Evolutionary conservation across 2,797 vertebrate species (phyloP), one percentile per base, ranked within the genome.

Genomic region (Acrocephalus scirpaceus): DNA sequence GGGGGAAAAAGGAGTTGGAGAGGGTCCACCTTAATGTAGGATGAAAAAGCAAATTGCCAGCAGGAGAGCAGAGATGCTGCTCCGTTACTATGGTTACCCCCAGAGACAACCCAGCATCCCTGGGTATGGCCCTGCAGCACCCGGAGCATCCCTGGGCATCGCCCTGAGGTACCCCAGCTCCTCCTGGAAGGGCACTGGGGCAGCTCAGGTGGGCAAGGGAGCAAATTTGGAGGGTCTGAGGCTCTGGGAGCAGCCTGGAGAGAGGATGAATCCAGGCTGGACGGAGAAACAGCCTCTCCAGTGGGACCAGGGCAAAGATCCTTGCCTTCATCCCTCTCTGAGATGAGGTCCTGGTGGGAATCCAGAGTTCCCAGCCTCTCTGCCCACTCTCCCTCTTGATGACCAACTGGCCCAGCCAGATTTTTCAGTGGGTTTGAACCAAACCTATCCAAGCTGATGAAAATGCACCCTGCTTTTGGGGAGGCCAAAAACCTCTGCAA

Each of bases 131-230:
- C 95, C 93, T 96, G 95, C 51, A 34, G 95, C 97, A 97, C 97
- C 97, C 92, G 90, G 13, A 96, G 93, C 96, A 92, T 97, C 96
- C 94, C 85, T 92, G 75, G 95, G 83, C 85, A 92, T 77, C 1
- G 16, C 62, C 92, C 84, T 96, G 95, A 32, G n/a, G 93, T 97
- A 97, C 97, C 97, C 84, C 92, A 94, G 96, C 79, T 96, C 97
- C 96, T 97, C 93, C 84, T 60, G 18, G 88, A 95, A 97, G 96
- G 98, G 98, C 98, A 60, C 98, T 97, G 97, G 98, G 98, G 51
- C 86, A 79, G n/a, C n/a, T 54, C 22, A 7, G 86, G 85, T 67
- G 93, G 91, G 74, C 74, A 93, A 65, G 29, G 14, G 18, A 47
- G 5, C 18, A 44, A 11, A 50, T 60, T 9, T 19, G 26, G 42